Conservation (phyloP, 2,888 invertebrate genomes). For the Drosophila meridiana region DNA sequence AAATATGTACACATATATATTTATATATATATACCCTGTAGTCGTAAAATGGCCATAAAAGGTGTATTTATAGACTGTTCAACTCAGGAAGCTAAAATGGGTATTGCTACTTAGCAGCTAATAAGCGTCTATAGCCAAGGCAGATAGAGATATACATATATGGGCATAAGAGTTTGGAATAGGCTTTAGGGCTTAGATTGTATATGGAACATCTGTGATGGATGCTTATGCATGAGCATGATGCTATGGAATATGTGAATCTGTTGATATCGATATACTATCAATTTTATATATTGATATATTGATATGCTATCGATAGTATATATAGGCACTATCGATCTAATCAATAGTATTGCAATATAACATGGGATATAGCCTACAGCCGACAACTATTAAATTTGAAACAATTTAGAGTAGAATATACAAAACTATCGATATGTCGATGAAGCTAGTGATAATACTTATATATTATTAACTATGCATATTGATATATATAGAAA, state of each 20-base stretch:
- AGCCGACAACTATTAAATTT: neutral
- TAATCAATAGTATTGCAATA: too few relatives aligned
- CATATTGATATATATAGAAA: too few relatives aligned
- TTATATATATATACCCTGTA: slow-evolving; percentile 27
- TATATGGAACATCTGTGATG: neutral
- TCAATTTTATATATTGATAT: too few relatives aligned
- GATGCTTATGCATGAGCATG: neutral
- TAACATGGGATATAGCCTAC: too few relatives aligned
- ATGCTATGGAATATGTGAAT: neutral
- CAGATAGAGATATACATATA: neutral
- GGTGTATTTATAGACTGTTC: neutral
- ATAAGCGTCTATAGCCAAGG: neutral
- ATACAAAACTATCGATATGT: neutral
- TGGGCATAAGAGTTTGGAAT: neutral
- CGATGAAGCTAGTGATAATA: too few relatives aligned
- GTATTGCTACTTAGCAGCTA: slow-evolving; percentile 4
- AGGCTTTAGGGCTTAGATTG: neutral
- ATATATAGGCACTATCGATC: too few relatives aligned
- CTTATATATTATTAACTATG: too few relatives aligned
- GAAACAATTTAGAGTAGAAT: neutral
- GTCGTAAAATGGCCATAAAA: neutral
- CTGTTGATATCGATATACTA: too few relatives aligned
- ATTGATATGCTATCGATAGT: too few relatives aligned
- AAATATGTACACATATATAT: slow-evolving; percentile 6
- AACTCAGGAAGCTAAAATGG: neutral